phyloP scores from a whole-genome alignment of 2,888 invertebrate species.

The Chymomyza fuscimana region DNA sequence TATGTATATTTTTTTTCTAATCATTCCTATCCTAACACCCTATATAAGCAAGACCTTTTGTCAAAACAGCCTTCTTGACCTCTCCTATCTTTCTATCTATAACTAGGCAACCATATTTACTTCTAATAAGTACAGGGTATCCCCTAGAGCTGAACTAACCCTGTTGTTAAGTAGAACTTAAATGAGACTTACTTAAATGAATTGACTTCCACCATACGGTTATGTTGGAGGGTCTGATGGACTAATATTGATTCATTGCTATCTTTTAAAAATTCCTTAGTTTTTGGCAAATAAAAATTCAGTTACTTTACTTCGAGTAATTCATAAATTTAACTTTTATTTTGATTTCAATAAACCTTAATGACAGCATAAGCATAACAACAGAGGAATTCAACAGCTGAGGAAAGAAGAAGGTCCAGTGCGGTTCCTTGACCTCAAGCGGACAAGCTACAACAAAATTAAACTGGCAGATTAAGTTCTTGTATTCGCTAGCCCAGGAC shows the following conservation, averaged over 20 bases:
- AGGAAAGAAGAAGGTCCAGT: constrained; percentile 22
- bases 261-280: not conserved
- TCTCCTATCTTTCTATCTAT: no score
- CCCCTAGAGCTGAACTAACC: no score
- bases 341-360: constrained; percentile 74
- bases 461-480: constrained; percentile 60
- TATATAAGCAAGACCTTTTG: no score
- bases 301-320: not conserved
- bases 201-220: no score
- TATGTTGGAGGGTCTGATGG: no score
- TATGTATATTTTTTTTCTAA: no score
- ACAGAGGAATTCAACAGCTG: constrained; percentile 35
- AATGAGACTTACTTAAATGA: no score
- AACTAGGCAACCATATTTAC: no score
- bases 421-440: constrained; percentile 65
- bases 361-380: constrained; percentile 62
- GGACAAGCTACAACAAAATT: constrained; percentile 7
- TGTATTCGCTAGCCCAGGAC: constrained; percentile 43
- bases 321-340: constrained; percentile 38
- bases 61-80: no score
- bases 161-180: no score
- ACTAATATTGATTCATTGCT: not conserved
- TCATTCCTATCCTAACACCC: no score
- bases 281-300: not conserved
- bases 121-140: no score